Conservation (phyloP, 2,113 vertebrate genomes). For the Steatornis caripensis region DNA sequence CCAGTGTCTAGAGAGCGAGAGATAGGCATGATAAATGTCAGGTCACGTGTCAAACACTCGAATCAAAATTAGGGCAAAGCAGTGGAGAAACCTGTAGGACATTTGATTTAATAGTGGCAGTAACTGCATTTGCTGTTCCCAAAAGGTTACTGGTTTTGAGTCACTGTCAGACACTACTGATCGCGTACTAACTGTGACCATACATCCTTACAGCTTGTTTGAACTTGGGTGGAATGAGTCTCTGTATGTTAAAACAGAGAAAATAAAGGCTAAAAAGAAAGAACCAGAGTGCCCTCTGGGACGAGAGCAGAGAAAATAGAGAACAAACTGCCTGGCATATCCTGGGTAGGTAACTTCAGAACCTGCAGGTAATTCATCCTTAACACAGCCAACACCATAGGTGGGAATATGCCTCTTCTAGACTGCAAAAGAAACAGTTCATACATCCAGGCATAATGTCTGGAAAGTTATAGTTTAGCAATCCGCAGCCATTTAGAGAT, state of each 20-base stretch:
- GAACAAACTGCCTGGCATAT: neutral
- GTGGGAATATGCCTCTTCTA: neutral
- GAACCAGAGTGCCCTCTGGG: neutral
- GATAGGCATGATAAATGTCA: neutral
- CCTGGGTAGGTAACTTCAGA: neutral
- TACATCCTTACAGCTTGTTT: neutral
- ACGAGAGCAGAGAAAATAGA: neutral
- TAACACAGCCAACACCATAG: neutral
- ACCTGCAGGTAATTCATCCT: neutral
- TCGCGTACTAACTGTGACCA: neutral
- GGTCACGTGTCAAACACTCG: accelerated
- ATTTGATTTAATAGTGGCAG: neutral
- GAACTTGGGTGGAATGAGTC: neutral
- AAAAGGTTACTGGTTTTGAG: neutral
- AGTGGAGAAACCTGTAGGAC: neutral
- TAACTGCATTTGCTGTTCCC: neutral
- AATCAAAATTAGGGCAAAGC: neutral
- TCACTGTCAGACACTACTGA: neutral
- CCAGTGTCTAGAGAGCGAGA: neutral
- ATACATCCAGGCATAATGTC: neutral
- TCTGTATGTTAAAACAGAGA: neutral
- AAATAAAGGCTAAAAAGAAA: neutral
- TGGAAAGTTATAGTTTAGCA: neutral
- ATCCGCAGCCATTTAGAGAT: neutral
- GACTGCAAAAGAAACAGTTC: neutral